phyloP scores from a whole-genome alignment of 2,888 invertebrate species.

The Pheosia tremula region DNA sequence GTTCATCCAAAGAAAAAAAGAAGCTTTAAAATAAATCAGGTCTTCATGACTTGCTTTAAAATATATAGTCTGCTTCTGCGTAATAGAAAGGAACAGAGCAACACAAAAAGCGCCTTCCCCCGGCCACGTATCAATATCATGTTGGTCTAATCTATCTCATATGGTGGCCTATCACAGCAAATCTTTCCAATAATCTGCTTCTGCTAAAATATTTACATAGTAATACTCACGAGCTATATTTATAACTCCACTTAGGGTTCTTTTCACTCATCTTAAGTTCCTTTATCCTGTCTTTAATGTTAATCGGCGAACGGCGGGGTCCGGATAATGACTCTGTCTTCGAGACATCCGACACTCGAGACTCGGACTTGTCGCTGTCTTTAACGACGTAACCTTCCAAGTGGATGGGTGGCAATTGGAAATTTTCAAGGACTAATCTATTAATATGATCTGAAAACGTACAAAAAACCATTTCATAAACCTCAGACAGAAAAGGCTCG shows the following conservation, averaged over 20 bases:
- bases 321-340: slow-evolving; percentile 12
- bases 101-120: too few relatives aligned
- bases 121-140: too few relatives aligned
- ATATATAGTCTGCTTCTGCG: too few relatives aligned
- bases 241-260: slow-evolving; percentile 29
- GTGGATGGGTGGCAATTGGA: slow-evolving; percentile 66
- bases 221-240: slow-evolving; percentile 33
- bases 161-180: too few relatives aligned
- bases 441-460: slow-evolving; percentile 7
- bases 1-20: too few relatives aligned
- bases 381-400: slow-evolving; percentile 47
- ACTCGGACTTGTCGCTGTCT: slow-evolving; percentile 26
- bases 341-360: slow-evolving; percentile 9
- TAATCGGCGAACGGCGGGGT: slow-evolving; percentile 47
- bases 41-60: too few relatives aligned
- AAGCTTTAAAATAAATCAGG: too few relatives aligned
- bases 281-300: slow-evolving; percentile 64
- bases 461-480: too few relatives aligned
- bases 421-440: slow-evolving; percentile 17
- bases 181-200: neutral
- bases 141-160: too few relatives aligned
- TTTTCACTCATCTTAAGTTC: slow-evolving; percentile 58
- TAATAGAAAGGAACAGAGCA: too few relatives aligned
- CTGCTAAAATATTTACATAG: neutral
- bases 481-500: too few relatives aligned